Evolutionary conservation across 2,113 vertebrate species (phyloP), one percentile per base, ranked within the genome.

Genomic region (Xenus cinereus): DNA sequence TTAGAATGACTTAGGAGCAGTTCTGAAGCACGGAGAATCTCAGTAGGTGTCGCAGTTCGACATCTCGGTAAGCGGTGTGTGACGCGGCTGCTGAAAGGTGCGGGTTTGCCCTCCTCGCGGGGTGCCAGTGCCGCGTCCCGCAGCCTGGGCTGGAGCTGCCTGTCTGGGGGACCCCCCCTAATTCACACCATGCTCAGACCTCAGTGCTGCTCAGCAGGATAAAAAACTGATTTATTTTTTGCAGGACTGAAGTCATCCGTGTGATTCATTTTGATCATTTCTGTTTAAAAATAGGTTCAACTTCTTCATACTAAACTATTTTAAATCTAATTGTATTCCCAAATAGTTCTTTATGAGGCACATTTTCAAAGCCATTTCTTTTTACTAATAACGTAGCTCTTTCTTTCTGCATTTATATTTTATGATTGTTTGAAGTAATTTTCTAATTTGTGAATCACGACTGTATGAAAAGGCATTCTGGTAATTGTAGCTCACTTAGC

Each of bases 251-350:
- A 95, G 84, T 93, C 43, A 91, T 91, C 67, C 46, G 18, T 43
- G 53, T 96, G 94, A 96, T 90, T 96, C 81, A 96, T 93, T 96
- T 91, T 90, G 53, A 89, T 91, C 0, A 33, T 63, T 92, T 84
- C 68, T 87, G 33, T n/a, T 90, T 94, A 88, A 95, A 97, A 96
- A 96, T 94, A 96, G 90, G 56, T 88, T n/a, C 18, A 0, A 19
- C 77, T 87, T 90, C 73, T 92, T 84, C 11, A 2, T 26, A 33
- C 68, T 27, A 53, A 93, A 84, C 66, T 81, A 84, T 85, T 95
- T 93, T 60, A 85, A 79, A 83, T 89, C 35, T 86, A 73, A 92
- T 81, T 93, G 62, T 87, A 57, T 86, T 94, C 86, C 32, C 87
- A 94, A 87, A 35, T 12, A 91, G 33, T 90, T 53, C 63, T 60